Conservation (phyloP, 64 coral and sea anemone species). For the Dendrophyllia cribrosa region DNA sequence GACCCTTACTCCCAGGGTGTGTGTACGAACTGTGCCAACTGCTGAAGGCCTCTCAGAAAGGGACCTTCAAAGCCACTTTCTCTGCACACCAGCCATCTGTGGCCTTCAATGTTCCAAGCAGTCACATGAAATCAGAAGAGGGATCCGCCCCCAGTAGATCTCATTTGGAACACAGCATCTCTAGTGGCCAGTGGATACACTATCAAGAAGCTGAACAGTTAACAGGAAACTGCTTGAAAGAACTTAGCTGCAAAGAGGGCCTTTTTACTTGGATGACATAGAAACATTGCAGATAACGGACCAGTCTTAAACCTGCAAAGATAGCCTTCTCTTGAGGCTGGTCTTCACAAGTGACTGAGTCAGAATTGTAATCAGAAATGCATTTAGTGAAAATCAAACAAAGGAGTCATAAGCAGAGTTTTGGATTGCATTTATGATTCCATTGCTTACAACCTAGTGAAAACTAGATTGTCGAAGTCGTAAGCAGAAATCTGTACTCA, state of each 20-base stretch:
- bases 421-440: too few species aligned
- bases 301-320: not conserved
- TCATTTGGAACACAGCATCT: slow-evolving; percentile 15
- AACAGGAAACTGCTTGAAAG: slow-evolving; percentile 66
- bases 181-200: slow-evolving; percentile 23
- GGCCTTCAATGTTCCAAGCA: slow-evolving; percentile 76
- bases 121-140: not conserved
- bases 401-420: too few species aligned
- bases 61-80: slow-evolving; percentile 59
- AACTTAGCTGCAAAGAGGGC: slow-evolving; percentile 66
- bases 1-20: slow-evolving; percentile 83
- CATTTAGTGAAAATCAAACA: too few species aligned
- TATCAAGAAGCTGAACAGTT: slow-evolving; percentile 32
- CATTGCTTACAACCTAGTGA: too few species aligned
- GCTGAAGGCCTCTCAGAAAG: slow-evolving; percentile 72
- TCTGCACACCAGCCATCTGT: slow-evolving; percentile 76
- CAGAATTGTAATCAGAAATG: too few species aligned
- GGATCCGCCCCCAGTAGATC: not conserved
- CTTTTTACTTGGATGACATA: slow-evolving; percentile 68
- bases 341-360: too few species aligned
- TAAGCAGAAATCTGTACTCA: too few species aligned
- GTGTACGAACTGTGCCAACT: slow-evolving; percentile 74
- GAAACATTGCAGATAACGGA: not conserved
- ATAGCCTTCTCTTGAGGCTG: not conserved
- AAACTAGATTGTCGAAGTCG: too few species aligned